A percentile compares a stretch with the other conserved stretches of the same genome.
Evolutionary conservation across 2,797 vertebrate species (phyloP).

Genomic region (Notolepis coatsorum): DNA sequence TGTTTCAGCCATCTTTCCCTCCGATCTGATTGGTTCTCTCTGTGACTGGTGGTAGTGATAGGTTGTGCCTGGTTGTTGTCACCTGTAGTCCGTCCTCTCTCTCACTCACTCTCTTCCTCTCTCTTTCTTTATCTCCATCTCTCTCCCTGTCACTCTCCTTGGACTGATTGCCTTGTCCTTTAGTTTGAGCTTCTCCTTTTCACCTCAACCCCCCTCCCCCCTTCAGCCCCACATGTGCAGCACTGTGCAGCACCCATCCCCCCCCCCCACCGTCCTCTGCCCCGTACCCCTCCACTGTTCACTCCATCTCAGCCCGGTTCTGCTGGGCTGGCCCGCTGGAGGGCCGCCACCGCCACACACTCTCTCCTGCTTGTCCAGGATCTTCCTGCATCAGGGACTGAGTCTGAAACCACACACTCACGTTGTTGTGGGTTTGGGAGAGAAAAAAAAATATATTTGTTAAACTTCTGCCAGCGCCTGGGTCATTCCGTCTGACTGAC

Average conservation of each 20-base stretch:
- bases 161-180: constrained; percentile 88
- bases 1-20: constrained; percentile 34
- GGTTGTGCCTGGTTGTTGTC: constrained; percentile 86
- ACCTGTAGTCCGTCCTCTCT: constrained; percentile 64
- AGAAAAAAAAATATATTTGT: constrained; percentile 82
- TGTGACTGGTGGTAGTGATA: constrained; percentile 73
- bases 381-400: constrained; percentile 80
- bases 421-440: constrained; percentile 79
- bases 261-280: constrained; percentile 20
- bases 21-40: constrained; percentile 60
- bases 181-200: constrained; percentile 84
- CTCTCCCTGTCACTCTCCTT: constrained; percentile 74
- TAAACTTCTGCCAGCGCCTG: constrained; percentile 77
- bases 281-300: constrained; percentile 62
- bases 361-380: constrained; percentile 84
- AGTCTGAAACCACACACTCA: constrained; percentile 78
- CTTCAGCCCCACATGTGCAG: constrained; percentile 61
- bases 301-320: constrained; percentile 72
- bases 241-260: constrained; percentile 54
- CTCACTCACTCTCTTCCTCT: constrained; percentile 20
- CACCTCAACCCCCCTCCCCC: constrained; percentile 66
- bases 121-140: constrained; percentile 27
- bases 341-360: constrained; percentile 65
- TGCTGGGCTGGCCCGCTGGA: constrained; percentile 70
- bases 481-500: constrained; percentile 4